Percentiles rank a stretch among this genome's conserved stretches.
Evolutionary conservation across 2,113 vertebrate species (phyloP).

Genomic region (Cyanistes caeruleus): DNA sequence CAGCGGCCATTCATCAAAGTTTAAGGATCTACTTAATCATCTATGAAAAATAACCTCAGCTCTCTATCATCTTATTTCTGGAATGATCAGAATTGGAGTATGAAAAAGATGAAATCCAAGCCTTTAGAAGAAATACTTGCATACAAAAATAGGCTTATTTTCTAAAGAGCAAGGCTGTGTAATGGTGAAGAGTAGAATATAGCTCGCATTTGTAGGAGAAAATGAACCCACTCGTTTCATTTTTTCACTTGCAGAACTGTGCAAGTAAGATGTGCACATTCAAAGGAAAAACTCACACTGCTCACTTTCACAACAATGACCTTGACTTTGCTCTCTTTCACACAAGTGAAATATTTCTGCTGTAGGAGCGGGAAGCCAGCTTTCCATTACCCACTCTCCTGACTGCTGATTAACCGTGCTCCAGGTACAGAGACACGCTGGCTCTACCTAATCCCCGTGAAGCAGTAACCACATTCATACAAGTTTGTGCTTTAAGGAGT

Average conservation of each 20-base stretch:
- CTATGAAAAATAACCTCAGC: constrained; percentile 49
- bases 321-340: constrained; percentile 11
- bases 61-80: constrained; percentile 22
- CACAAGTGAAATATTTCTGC: neutral
- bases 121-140: constrained; percentile 28
- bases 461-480: constrained; percentile 43
- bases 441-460: neutral
- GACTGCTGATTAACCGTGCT: neutral
- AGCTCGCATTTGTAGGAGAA: constrained; percentile 33
- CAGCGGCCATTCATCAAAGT: constrained; percentile 2
- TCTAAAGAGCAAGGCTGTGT: constrained; percentile 39
- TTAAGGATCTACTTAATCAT: constrained; percentile 9
- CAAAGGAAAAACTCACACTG: neutral
- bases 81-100: constrained; percentile 45
- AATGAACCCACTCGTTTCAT: constrained; percentile 32
- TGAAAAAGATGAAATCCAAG: constrained; percentile 23
- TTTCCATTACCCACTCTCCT: neutral
- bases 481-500: constrained; percentile 57
- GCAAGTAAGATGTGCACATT: constrained; percentile 30
- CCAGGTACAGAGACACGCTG: neutral
- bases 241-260: neutral
- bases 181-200: constrained; percentile 17
- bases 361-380: neutral
- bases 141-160: constrained; percentile 66
- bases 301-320: neutral